A percentile compares a stretch with the other conserved stretches of the same genome.
phyloP scores from a whole-genome alignment of 2,888 invertebrate species.

The Limnephilus auricula region DNA sequence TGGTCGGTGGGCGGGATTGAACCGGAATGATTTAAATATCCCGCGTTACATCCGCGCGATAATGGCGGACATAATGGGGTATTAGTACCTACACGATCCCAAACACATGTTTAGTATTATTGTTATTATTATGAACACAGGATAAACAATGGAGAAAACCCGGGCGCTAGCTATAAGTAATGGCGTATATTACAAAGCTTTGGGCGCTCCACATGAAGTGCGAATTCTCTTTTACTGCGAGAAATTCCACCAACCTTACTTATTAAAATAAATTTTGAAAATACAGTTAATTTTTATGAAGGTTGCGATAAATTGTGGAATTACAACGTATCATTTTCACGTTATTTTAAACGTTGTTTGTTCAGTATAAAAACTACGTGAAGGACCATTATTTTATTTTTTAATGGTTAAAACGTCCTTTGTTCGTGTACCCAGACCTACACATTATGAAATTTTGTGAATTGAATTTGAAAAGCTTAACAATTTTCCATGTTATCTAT shows the following conservation, averaged over 20 bases:
- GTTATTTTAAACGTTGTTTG: not conserved
- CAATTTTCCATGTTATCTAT: slow-evolving; percentile 37
- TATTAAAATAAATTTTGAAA: not conserved
- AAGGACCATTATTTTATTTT: not conserved
- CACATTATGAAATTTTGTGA: not conserved
- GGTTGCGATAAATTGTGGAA: not conserved
- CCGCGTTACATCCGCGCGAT: slow-evolving; percentile 40
- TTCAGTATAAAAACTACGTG: not conserved
- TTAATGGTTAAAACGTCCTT: not conserved
- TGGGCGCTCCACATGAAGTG: slow-evolving; percentile 5
- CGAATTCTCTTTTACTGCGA: not conserved
- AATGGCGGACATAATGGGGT: slow-evolving; percentile 47
- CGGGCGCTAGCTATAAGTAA: slow-evolving; percentile 41
- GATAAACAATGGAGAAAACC: slow-evolving; percentile 48
- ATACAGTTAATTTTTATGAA: not conserved
- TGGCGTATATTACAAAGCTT: slow-evolving; percentile 15
- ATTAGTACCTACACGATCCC: slow-evolving; percentile 38
- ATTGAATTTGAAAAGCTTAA: not conserved
- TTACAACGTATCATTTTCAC: not conserved
- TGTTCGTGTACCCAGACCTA: not conserved
- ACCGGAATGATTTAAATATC: slow-evolving; percentile 43
- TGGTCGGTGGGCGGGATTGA: slow-evolving; percentile 9
- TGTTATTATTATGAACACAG: slow-evolving; percentile 46
- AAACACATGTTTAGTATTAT: slow-evolving; percentile 49
- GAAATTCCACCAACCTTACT: not conserved